phyloP scores from a whole-genome alignment of 2,888 invertebrate species.

The Odontomyia ornata region DNA sequence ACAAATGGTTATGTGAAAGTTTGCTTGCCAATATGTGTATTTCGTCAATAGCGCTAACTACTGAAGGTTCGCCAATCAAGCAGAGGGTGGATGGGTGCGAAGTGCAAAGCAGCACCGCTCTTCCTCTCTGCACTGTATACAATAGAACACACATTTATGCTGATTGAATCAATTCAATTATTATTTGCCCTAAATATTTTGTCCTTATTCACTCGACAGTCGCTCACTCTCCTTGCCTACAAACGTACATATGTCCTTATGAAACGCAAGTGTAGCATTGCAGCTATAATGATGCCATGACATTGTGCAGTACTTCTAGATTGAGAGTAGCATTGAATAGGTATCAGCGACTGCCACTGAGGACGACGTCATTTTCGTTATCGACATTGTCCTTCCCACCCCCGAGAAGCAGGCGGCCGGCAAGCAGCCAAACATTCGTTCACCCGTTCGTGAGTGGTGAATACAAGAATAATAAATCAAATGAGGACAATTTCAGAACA shows the following conservation, averaged over 20 bases:
- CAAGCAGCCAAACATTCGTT: no score
- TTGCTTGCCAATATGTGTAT: no score
- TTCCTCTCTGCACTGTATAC: no score
- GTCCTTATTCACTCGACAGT: slow-evolving; percentile 19
- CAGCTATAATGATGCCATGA: slow-evolving; percentile 31
- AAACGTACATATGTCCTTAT: slow-evolving; percentile 1
- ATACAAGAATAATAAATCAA: slow-evolving; percentile 16
- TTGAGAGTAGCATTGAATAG: slow-evolving; percentile 1
- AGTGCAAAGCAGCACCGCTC: no score
- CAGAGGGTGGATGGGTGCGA: no score
- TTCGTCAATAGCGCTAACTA: no score
- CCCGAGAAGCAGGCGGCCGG: no score
- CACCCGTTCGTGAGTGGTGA: not conserved
- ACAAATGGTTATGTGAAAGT: not conserved
- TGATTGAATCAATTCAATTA: slow-evolving; percentile 41
- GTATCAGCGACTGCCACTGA: not conserved
- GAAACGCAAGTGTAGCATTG: slow-evolving; percentile 35
- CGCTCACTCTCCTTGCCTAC: no score
- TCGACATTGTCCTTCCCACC: no score
- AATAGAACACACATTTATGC: not conserved
- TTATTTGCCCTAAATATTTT: slow-evolving; percentile 40
- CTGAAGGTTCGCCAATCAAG: no score
- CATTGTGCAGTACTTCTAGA: slow-evolving; percentile 11
- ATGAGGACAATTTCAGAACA: slow-evolving; percentile 20
- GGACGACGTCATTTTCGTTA: no score